Conservation (phyloP, 2,797 vertebrate genomes). For the Numenius phaeopus region DNA sequence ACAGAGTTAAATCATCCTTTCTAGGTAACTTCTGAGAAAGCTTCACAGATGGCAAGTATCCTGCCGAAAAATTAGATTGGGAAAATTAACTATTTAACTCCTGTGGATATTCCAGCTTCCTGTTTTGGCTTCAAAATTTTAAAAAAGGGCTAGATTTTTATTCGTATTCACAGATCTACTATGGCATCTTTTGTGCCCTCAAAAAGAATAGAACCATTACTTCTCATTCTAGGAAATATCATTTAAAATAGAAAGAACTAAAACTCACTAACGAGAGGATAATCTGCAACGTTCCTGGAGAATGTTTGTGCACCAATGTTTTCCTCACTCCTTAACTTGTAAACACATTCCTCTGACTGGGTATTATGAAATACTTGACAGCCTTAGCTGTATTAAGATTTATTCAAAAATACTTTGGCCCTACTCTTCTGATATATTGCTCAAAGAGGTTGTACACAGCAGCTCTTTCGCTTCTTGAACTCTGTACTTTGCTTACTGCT, state of each 20-base stretch:
- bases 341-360: constrained; percentile 19
- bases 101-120: not conserved
- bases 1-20: not conserved
- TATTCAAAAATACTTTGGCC: not conserved
- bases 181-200: not conserved
- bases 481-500: not conserved
- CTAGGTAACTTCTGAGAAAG: constrained; percentile 23
- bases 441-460: not conserved
- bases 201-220: not conserved
- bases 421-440: not conserved
- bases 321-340: not conserved
- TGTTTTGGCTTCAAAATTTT: not conserved
- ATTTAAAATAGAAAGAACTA: not conserved
- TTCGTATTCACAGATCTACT: not conserved
- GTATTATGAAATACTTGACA: constrained; percentile 31
- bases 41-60: not conserved
- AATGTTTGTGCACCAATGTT: not conserved
- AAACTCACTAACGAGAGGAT: not conserved
- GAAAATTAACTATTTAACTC: not conserved
- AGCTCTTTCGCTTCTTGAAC: not conserved
- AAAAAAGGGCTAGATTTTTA: not conserved
- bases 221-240: not conserved
- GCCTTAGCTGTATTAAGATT: not conserved
- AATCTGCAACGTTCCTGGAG: not conserved
- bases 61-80: not conserved